Conservation (phyloP, 2,797 vertebrate species). For the Poecilia velifera region DNA sequence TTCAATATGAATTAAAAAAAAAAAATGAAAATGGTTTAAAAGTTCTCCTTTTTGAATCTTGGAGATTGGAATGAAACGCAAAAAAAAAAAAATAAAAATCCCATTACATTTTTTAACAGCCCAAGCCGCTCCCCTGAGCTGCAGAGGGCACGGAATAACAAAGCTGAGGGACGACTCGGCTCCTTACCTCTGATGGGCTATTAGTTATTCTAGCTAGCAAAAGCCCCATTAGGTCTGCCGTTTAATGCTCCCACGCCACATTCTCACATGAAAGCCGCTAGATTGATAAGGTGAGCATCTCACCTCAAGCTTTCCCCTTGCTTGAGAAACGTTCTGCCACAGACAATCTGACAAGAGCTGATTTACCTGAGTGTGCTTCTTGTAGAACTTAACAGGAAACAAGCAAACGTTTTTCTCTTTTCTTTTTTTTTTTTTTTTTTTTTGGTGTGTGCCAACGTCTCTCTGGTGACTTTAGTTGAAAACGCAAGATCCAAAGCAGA, state of each 20-base stretch:
- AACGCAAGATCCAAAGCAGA: constrained; percentile 27
- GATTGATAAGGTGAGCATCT: constrained; percentile 64
- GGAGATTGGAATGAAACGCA: constrained; percentile 39
- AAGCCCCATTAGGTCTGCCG: constrained; percentile 75
- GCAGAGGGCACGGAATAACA: constrained; percentile 70
- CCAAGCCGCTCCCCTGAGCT: constrained; percentile 61
- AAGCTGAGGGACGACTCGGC: constrained; percentile 66
- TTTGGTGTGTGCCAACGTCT: constrained; percentile 12
- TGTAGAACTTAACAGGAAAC: constrained; percentile 42
- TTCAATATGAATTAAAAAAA: constrained; percentile 13
- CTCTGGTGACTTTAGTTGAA: constrained; percentile 38
- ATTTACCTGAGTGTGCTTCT: constrained; percentile 56
- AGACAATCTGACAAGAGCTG: constrained; percentile 62
- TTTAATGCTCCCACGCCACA: constrained; percentile 71
- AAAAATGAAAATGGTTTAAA: constrained; percentile 20
- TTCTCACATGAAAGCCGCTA: constrained; percentile 66
- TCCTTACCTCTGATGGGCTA: constrained; percentile 75
- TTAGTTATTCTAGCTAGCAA: constrained; percentile 79
- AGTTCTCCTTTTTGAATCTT: constrained; percentile 30
- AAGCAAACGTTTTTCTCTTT: constrained; percentile 44
- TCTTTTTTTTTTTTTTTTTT: too few relatives aligned
- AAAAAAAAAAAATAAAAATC: constrained; percentile 33
- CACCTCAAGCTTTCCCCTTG: constrained; percentile 50
- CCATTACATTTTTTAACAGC: constrained; percentile 67
- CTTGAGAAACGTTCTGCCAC: constrained; percentile 56